Evolutionary conservation across 2,797 vertebrate genomes (phyloP).

Genomic region (Ambastaia sidthimunki): DNA sequence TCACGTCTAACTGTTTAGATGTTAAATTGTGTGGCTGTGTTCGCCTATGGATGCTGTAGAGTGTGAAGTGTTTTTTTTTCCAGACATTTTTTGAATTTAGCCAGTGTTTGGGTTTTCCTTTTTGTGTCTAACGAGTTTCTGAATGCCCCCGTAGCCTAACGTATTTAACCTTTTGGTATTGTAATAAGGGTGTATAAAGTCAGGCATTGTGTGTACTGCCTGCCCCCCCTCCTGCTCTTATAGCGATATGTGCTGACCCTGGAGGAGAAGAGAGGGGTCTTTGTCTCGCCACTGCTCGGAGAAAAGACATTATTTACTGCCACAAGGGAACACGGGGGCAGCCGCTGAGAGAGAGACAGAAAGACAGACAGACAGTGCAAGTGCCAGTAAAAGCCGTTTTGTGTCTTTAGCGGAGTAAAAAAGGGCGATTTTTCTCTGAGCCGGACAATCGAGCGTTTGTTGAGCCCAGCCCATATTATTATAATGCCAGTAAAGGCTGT

Average conservation of each 20-base stretch:
- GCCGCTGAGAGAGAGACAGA: conserved; percentile 55
- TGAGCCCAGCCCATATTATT: conserved; percentile 61
- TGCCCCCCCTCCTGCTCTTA: conserved; percentile 65
- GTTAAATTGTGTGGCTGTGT: not conserved
- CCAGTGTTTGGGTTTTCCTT: conserved; percentile 53
- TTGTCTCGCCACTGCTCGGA: conserved; percentile 63
- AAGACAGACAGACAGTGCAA: conserved; percentile 15
- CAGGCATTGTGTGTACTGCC: conserved; percentile 60
- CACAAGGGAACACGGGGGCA: conserved; percentile 60
- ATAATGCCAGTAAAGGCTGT: conserved; percentile 62
- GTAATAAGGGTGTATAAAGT: conserved; percentile 67
- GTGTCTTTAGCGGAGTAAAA: conserved; percentile 55
- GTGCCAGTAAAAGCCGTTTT: conserved; percentile 53
- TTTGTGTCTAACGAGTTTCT: conserved; percentile 55
- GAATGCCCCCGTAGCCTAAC: conserved; percentile 63
- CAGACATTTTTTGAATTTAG: conserved; percentile 50
- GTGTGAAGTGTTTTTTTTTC: not conserved
- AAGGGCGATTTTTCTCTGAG: conserved; percentile 53
- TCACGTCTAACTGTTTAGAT: not conserved
- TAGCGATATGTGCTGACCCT: conserved; percentile 67
- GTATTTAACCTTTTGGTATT: conserved; percentile 69
- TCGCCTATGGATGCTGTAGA: not conserved
- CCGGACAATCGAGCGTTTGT: conserved; percentile 65
- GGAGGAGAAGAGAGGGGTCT: conserved; percentile 66
- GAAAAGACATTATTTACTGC: conserved; percentile 72